Conservation (phyloP, 2,797 vertebrate genomes). For the Etheostoma nigrum region DNA sequence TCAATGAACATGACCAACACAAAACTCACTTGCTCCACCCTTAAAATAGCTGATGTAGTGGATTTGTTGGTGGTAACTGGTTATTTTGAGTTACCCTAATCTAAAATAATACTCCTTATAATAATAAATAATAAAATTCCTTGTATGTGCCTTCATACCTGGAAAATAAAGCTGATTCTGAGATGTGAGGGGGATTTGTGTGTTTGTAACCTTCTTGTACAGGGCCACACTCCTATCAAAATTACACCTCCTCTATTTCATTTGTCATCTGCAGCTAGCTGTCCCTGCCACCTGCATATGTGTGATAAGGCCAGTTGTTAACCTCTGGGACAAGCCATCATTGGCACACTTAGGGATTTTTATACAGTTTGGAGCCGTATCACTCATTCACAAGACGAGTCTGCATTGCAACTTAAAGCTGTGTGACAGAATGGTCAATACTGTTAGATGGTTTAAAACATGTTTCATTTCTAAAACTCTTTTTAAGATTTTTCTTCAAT, state of each 20-base stretch:
- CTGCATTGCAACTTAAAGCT: neutral
- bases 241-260: slow-evolving; percentile 42
- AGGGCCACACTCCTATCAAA: slow-evolving; percentile 59
- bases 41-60: slow-evolving; percentile 38
- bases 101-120: slow-evolving; percentile 6
- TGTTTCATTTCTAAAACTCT: slow-evolving; percentile 13
- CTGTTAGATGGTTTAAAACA: neutral
- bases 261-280: slow-evolving; percentile 55
- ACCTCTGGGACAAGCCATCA: slow-evolving; percentile 27
- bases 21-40: slow-evolving; percentile 1
- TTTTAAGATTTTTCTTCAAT: neutral
- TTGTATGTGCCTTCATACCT: no score
- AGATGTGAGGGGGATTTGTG: slow-evolving; percentile 55
- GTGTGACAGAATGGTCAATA: neutral
- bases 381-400: neutral
- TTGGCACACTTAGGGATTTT: slow-evolving; percentile 46
- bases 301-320: slow-evolving; percentile 63
- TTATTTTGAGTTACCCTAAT: slow-evolving; percentile 24
- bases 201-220: slow-evolving; percentile 47
- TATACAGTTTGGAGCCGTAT: slow-evolving; percentile 27
- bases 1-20: slow-evolving; percentile 22
- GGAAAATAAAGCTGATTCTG: no score
- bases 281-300: slow-evolving; percentile 57
- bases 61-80: neutral
- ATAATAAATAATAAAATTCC: no score